Evolutionary conservation across 1,140 invertebrate species (phyloP), one percentile per base, ranked within the genome.

Genomic region (Trichogramma pretiosum): DNA sequence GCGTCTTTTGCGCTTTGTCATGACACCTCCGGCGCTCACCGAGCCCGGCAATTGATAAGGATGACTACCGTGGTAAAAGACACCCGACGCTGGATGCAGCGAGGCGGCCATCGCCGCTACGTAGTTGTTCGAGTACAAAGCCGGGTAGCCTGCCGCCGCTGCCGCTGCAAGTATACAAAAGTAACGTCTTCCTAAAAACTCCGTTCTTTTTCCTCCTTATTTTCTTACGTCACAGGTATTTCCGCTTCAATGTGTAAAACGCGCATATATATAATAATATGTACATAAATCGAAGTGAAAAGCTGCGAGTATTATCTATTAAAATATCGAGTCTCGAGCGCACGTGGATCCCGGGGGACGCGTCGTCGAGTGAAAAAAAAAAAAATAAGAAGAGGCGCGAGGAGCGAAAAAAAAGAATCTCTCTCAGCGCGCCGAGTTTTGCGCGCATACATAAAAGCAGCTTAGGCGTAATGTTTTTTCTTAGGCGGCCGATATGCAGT

Each of bases 1-100:
- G 9, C 86, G 75, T 18, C 87, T 76, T 70, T 89, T 89, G 56
- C 86, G 75, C 61, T 89, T 89, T 3, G 85, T 82, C 52, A 85
- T 85, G 17, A 85, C 84, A 3, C 80, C 81, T 18, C 67, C 64
- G 0, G 67, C 68, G 18, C 67, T 56, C 3, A 58, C 63, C 3
- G 28, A 28, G 26, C 57, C 58, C 3, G 75, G 73, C 41, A 74
- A 60, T 53, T 76, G 70, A 52, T 74, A 74, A 13, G 70, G 67
- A 58, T 76, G 72, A 21, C 68, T 68, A 5, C 68, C 61, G 43
- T 73, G 71, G 46, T 73, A 72, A 53, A 73, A 70, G 23, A 3
- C 23, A 21, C 63, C 70, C 40, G 69, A 64, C 38, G 65, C 68
- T 46, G 76, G 72, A 2, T 73, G 73, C 5, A 67, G 65, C 17